Evolutionary conservation across 1,140 invertebrate genomes (phyloP), one percentile per base, ranked within the genome.

Genomic region (Rhyacophila brunnea): DNA sequence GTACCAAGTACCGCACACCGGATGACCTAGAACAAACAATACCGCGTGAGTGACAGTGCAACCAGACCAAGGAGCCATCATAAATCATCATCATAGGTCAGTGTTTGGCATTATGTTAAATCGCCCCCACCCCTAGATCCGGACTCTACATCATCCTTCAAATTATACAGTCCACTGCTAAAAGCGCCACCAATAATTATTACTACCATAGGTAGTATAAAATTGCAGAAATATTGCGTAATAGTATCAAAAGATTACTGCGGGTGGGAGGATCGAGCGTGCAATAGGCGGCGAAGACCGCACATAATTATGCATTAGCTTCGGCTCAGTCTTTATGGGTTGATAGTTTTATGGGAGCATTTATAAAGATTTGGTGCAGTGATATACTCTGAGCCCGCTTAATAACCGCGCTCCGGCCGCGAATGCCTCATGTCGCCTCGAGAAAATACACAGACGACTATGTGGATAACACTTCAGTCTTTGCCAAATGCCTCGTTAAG

Each of bases 301-400:
- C 56, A 64, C 61, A 64, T 64, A 64, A 64, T 64, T 64, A 64
- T 64, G 61, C 61, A 64, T 64, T 64, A 64, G 42, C 35, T 35
- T 36, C 51, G 38, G 40, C 56, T 48, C 56, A 43, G 50, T 64
- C 61, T 64, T 58, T 59, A 64, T 56, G 61, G 54, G 61, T 55
- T 64, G 61, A 64, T 64, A 64, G 61, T 64, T 64, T 64, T 64
- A 64, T 64, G 61, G 61, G 45, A 56, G 53, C 61, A 64, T 64
- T 64, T 64, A 64, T 59, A 64, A 64, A 64, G 61, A 64, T 64
- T 64, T 64, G 51, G 61, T 42, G 61, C 56, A 64, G 56, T 64
- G 61, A 64, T 59, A 64, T 58, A 59, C 23, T 44, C 28, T 23
- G 32, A 44, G 56, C 19, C 34, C 43, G 48, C 49, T 53, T 59